Evolutionary conservation across 2,797 vertebrate species (phyloP).

Genomic region (Rhabdomys pumilio): DNA sequence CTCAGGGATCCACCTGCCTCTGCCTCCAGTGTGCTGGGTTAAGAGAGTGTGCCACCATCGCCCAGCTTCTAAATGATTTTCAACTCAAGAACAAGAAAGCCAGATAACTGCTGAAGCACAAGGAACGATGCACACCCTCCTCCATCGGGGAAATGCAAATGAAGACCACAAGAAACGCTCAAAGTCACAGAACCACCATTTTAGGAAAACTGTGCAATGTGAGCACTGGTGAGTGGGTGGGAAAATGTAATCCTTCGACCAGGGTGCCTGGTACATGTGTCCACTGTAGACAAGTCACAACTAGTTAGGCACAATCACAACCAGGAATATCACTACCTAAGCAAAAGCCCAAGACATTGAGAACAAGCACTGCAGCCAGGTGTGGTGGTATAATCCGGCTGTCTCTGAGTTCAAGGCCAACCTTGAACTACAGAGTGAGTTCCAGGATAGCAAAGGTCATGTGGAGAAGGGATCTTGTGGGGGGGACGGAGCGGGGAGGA

Average conservation of each 20-base stretch:
- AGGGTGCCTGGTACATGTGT: background rate
- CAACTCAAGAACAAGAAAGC: background rate
- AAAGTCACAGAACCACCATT: background rate
- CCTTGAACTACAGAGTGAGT: background rate
- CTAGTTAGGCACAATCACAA: background rate
- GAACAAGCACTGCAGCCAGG: background rate
- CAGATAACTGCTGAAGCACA: background rate
- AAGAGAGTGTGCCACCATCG: background rate
- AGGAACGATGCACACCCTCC: background rate
- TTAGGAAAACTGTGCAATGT: background rate
- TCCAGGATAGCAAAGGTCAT: background rate
- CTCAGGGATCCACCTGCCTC: background rate
- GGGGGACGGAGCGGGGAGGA: accelerated
- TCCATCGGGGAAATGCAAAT: background rate
- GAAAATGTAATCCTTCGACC: accelerated
- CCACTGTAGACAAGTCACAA: background rate
- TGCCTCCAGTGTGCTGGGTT: background rate
- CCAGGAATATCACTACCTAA: background rate
- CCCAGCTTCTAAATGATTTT: background rate
- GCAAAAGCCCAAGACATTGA: background rate
- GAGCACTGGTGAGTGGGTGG: background rate
- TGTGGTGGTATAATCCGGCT: background rate
- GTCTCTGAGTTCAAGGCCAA: background rate
- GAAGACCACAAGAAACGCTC: slow-evolving; percentile 11
- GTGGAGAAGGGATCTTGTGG: background rate